phyloP scores from a whole-genome alignment of 2,888 invertebrate species.

The Trisateles emortualis region DNA sequence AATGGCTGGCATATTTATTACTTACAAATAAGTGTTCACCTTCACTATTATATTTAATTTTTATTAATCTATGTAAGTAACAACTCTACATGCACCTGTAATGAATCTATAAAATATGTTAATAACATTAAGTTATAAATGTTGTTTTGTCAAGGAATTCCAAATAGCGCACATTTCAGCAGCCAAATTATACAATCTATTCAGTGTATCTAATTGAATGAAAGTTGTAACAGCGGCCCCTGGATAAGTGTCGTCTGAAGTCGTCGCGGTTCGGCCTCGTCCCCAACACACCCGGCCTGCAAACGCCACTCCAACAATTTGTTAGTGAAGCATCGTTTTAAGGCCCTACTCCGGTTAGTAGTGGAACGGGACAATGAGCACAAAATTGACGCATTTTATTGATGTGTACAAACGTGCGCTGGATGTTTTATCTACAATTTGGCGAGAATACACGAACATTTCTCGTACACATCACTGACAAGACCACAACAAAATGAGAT shows the following conservation, averaged over 20 bases:
- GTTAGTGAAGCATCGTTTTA: conserved; percentile 14
- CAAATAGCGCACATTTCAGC: conserved; percentile 9
- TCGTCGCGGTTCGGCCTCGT: not conserved
- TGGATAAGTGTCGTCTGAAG: conserved; percentile 12
- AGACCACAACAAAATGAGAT: not conserved
- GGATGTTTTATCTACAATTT: conserved; percentile 20
- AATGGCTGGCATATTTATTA: not conserved
- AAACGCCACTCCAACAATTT: conserved; percentile 9
- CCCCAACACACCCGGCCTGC: conserved; percentile 5
- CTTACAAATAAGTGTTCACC: not conserved
- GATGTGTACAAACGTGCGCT: conserved; percentile 19
- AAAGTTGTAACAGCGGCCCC: conserved; percentile 8
- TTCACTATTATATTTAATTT: too few relatives aligned
- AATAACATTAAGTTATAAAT: conserved; percentile 19
- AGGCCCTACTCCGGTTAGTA: conserved; percentile 2
- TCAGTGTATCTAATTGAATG: conserved; percentile 29
- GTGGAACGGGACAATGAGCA: conserved; percentile 18
- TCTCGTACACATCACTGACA: conserved; percentile 5
- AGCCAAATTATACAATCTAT: conserved; percentile 22
- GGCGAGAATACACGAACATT: conserved; percentile 11
- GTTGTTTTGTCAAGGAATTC: conserved; percentile 11
- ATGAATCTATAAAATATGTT: not conserved
- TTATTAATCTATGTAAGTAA: too few relatives aligned
- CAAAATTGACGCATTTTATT: conserved; percentile 30
- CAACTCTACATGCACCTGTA: too few relatives aligned